A percentile compares a stretch with the other conserved stretches of the same genome.
Conservation (phyloP, 2,113 vertebrate species). For the Manacus vitellinus region DNA sequence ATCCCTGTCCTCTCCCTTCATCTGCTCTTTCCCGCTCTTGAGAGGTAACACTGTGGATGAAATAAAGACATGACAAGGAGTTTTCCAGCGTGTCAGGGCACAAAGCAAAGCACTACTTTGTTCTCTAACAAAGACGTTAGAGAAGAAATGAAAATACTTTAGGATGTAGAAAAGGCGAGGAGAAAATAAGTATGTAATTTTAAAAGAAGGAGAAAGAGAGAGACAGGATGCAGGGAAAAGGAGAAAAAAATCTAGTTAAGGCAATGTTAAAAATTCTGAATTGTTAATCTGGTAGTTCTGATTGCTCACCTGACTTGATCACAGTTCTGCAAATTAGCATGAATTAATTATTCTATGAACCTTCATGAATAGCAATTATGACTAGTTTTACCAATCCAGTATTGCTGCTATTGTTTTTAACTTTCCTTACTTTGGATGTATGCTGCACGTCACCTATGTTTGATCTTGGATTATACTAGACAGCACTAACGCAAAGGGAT, state of each 20-base stretch:
- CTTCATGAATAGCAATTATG: neutral
- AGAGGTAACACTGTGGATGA: neutral
- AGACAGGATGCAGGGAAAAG: neutral
- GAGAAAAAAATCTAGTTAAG: neutral
- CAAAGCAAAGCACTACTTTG: neutral
- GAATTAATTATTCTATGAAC: neutral
- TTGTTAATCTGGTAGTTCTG: neutral
- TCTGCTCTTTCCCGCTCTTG: neutral
- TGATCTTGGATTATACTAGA: neutral
- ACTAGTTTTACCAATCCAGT: neutral
- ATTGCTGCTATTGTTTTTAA: neutral
- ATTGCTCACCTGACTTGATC: neutral
- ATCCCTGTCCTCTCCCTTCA: neutral
- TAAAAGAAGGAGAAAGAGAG: neutral
- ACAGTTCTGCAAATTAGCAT: neutral
- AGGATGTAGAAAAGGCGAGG: neutral
- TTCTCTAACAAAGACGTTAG: neutral
- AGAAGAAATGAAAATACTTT: neutral
- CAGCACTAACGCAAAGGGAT: neutral
- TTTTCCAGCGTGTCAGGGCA: neutral
- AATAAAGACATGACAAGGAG: conserved; percentile 4
- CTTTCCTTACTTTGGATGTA: neutral
- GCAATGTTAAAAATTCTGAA: neutral
- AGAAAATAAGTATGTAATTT: neutral
- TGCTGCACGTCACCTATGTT: neutral